phyloP scores from a whole-genome alignment of 2,113 vertebrate genomes.

The Platichthys flesus region DNA sequence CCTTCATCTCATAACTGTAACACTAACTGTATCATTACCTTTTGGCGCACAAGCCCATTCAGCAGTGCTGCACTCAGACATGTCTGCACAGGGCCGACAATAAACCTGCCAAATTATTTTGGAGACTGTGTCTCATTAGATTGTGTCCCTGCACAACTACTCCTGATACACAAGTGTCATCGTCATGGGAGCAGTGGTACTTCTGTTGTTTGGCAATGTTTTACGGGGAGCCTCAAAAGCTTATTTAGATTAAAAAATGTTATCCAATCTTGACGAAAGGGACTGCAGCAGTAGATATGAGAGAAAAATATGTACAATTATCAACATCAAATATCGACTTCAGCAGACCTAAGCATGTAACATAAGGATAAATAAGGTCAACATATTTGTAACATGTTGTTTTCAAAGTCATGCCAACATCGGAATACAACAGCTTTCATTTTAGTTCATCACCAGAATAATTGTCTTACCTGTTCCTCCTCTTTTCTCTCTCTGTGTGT shows the following conservation, averaged over 20 bases:
- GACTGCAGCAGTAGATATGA: too few species aligned
- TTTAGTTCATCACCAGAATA: background rate
- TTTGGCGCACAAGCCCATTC: background rate
- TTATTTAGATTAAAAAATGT: background rate
- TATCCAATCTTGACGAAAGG: too few species aligned
- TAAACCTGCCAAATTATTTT: background rate
- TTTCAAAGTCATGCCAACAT: background rate
- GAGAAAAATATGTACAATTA: background rate
- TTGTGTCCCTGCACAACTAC: background rate
- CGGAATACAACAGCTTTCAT: background rate
- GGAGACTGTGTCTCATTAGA: slow-evolving; percentile 12
- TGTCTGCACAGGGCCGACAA: background rate
- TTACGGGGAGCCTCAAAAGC: background rate
- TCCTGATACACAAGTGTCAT: background rate
- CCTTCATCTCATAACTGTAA: background rate
- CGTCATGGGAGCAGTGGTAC: background rate
- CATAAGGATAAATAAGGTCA: background rate
- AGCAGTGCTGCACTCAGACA: background rate
- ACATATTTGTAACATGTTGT: background rate
- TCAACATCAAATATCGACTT: background rate
- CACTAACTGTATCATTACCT: background rate
- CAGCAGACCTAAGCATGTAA: background rate
- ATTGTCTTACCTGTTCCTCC: slow-evolving; percentile 49
- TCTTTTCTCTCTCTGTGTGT: slow-evolving; percentile 5
- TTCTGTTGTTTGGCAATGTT: background rate